phyloP scores from a whole-genome alignment of 2,113 vertebrate genomes.

The Anhinga anhinga region DNA sequence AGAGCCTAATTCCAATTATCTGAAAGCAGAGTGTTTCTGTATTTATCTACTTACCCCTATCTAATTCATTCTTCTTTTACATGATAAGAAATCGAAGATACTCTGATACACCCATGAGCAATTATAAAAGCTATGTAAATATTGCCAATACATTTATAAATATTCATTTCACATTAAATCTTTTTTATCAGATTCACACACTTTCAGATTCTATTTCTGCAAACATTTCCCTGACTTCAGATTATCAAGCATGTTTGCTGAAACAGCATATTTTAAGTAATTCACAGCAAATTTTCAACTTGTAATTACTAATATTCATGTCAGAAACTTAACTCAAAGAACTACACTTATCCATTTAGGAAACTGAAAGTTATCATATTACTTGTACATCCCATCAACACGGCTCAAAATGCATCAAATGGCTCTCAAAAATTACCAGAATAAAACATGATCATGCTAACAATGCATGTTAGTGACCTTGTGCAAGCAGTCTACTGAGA shows the following conservation, averaged over 20 bases:
- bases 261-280: background rate
- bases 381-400: background rate
- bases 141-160: background rate
- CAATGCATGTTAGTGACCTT: background rate
- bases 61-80: background rate
- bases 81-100: background rate
- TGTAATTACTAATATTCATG: background rate
- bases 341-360: background rate
- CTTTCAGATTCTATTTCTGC: background rate
- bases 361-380: background rate
- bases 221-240: background rate
- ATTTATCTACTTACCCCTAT: background rate
- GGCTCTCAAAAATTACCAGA: background rate
- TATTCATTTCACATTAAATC: background rate
- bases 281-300: background rate
- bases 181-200: background rate
- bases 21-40: background rate
- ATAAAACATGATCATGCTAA: background rate
- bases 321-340: background rate
- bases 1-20: background rate
- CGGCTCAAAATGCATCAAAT: background rate
- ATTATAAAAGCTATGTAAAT: slow-evolving; percentile 2
- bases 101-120: background rate
- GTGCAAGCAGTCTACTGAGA: background rate
- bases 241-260: background rate